Percentiles rank a stretch among this genome's conserved stretches.
phyloP scores from a whole-genome alignment of 2,113 vertebrate genomes.

The Microcebus ravelobensis region DNA sequence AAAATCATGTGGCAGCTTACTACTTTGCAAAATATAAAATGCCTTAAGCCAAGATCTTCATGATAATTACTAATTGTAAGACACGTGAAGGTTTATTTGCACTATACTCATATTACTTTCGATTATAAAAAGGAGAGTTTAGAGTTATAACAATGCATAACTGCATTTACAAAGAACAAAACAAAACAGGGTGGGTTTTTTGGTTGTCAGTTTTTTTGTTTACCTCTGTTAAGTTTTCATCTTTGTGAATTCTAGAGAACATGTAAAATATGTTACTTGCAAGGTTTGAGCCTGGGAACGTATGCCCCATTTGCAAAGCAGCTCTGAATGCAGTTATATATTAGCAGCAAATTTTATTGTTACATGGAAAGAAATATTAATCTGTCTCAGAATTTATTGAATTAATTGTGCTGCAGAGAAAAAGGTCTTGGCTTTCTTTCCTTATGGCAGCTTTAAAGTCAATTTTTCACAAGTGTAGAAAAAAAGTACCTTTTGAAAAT shows the following conservation, averaged over 20 bases:
- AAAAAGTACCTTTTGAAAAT: constrained; percentile 55
- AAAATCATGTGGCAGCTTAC: neutral
- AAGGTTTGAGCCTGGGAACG: neutral
- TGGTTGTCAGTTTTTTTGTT: neutral
- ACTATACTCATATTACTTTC: neutral
- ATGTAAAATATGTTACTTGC: constrained; percentile 19
- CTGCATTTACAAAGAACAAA: neutral
- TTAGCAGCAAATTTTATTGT: constrained; percentile 54
- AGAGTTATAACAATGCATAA: neutral
- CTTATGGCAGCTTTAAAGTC: constrained; percentile 50
- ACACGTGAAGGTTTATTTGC: neutral
- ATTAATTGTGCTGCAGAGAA: constrained; percentile 25
- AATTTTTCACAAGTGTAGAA: constrained; percentile 22
- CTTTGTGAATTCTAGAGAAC: neutral
- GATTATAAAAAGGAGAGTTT: neutral
- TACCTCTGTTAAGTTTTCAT: constrained; percentile 29
- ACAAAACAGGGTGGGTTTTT: neutral
- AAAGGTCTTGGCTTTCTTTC: constrained; percentile 31
- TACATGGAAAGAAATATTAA: constrained; percentile 25
- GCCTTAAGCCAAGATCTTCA: neutral
- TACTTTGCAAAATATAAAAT: constrained; percentile 39
- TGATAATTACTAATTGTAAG: constrained; percentile 8
- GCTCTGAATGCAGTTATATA: neutral
- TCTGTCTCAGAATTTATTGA: neutral
- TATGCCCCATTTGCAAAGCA: constrained; percentile 11